Base-by-base conservation (phyloP, 2,888 invertebrate species). In the Branchinecta sandiegonensis region DNA sequence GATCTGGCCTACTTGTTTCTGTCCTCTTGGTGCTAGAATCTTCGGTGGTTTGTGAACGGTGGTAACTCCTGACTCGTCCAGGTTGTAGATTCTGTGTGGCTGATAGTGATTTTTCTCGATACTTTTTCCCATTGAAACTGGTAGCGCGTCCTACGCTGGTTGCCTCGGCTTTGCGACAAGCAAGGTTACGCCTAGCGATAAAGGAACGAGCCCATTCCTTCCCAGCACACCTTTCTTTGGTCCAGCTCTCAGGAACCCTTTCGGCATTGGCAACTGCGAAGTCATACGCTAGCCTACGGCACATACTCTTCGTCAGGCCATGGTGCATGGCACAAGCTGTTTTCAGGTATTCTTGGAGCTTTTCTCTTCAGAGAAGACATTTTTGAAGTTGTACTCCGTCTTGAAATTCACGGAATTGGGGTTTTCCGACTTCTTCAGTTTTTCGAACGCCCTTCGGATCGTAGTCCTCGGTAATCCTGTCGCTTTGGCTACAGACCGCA, bases 111-210 rank as follows among this genome's bases (percentile, higher is more conserved):
- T 48, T 48, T 48, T 48, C 50, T 48, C 50, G n/a, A 48, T 48
- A 69, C 70, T 68, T 68, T 12, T 67, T 68, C 71, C 71, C 72
- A 69, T 74, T 75, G 68, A 74, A 74, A 65, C 71, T 70, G 46
- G 68, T 71, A 50, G 72, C 50, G n/a, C 66, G 66, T 47, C 47
- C 47, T 23, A 66, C 17, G n/a, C 48, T 66, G 13, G 47, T 47
- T 47, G 50, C 12, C 66, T 56, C 66, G 11, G 66, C 47, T 66
- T 37, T 65, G 46, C 65, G 13, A 65, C 37, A 46, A 65, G 11
- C 46, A 46, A 65, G n/a, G 13, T 37, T 8, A 11, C 17, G 23
- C 23, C 64, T 37, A 37, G 23, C 11, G 46, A 64, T 68, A n/a
- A 56, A 68, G 46, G 47, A 14, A n/a, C 48, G 46, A 56, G 46